Conservation (phyloP, 2,888 invertebrate species). For the Pammene aurita region DNA sequence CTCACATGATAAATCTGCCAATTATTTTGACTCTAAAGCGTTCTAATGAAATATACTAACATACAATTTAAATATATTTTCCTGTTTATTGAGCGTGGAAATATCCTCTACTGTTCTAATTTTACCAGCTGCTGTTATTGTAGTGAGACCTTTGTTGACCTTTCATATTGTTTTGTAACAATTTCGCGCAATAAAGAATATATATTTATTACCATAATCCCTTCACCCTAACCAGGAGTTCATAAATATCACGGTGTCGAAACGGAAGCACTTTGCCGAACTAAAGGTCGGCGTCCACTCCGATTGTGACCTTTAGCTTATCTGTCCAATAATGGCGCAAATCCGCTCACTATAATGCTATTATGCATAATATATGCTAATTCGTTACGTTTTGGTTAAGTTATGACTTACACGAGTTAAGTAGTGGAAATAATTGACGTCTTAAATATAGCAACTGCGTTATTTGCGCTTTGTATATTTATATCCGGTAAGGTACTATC, state of each 20-base stretch:
- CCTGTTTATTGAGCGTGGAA: no score
- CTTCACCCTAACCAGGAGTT: conserved; percentile 18
- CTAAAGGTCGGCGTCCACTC: conserved; percentile 43
- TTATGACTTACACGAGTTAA: conserved; percentile 6
- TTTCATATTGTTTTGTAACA: not conserved
- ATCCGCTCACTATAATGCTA: conserved; percentile 48
- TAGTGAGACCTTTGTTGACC: not conserved
- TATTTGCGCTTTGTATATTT: no score
- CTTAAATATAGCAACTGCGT: not conserved
- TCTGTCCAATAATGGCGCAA: conserved; percentile 62
- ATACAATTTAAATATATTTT: no score
- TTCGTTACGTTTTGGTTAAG: conserved; percentile 30
- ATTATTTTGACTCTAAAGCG: no score
- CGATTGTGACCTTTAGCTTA: conserved; percentile 65
- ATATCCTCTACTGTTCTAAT: no score
- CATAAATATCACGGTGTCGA: conserved; percentile 28
- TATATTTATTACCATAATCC: conserved; percentile 18
- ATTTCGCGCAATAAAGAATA: not conserved
- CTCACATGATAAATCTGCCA: no score
- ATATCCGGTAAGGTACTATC: no score
- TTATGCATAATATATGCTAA: conserved; percentile 35
- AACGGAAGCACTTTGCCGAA: conserved; percentile 43
- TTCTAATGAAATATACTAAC: no score
- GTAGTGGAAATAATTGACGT: conserved; percentile 2
- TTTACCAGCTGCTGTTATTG: not conserved